These are phyloP conservation scores for Drosophila micromelanica DNA, from an alignment of 1,140 invertebrate species.

Conservation along the genomic window DNA sequence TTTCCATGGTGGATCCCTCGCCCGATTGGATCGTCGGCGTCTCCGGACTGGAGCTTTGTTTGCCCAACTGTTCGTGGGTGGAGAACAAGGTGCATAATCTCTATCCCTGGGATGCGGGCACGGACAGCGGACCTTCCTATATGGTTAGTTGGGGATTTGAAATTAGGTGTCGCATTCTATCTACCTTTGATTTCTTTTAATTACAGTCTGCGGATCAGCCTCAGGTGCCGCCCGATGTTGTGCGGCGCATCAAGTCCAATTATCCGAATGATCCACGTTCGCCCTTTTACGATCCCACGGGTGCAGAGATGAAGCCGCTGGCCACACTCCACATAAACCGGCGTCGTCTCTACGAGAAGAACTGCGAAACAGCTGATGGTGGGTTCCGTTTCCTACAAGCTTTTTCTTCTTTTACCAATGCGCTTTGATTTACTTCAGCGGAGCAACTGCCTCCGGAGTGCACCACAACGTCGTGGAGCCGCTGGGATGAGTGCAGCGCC, in stretches of 20 bases:
- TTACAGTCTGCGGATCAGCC: slow-evolving; percentile 91
- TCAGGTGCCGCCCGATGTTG: slow-evolving; percentile 92
- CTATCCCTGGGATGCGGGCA: slow-evolving; percentile 99
- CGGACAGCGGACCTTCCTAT: slow-evolving; percentile 96
- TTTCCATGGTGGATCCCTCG: slow-evolving; percentile 97
- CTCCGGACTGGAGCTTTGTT: slow-evolving; percentile 95
- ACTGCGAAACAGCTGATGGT: slow-evolving; percentile 86
- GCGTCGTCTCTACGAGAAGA: slow-evolving; percentile 94
- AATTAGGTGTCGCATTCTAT: too few relatives aligned
- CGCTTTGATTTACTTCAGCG: too few relatives aligned
- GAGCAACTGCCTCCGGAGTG: too few relatives aligned
- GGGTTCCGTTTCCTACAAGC: not conserved
- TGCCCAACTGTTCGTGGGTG: slow-evolving; percentile 96
- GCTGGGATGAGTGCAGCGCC: slow-evolving; percentile 60
- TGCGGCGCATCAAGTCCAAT: slow-evolving; percentile 93
- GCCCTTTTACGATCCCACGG: slow-evolving; percentile 95
- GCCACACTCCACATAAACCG: slow-evolving; percentile 92
- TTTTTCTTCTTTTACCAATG: not conserved
- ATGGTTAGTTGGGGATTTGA: slow-evolving; percentile 87
- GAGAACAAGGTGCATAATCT: slow-evolving; percentile 94
- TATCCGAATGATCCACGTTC: slow-evolving; percentile 93
- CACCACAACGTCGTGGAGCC: too few relatives aligned
- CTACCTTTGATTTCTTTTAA: too few relatives aligned
- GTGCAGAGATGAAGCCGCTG: slow-evolving; percentile 94
- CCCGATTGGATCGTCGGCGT: slow-evolving; percentile 99